Percentiles rank a stretch among this genome's conserved stretches.
Conservation (phyloP, 2,797 vertebrate species). For the Coilia nasus region DNA sequence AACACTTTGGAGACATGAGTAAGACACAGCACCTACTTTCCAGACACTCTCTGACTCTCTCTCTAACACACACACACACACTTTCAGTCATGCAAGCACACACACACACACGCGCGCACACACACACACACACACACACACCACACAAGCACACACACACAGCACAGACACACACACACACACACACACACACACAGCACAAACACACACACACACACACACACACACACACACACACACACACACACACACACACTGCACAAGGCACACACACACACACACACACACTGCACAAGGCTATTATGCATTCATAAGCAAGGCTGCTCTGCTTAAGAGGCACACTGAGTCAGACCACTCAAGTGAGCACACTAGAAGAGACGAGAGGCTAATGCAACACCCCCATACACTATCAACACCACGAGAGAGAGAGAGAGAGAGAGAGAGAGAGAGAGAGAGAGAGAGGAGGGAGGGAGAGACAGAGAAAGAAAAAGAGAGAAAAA, state of each 20-base stretch:
- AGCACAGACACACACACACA: neutral
- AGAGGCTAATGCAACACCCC: conserved; percentile 60
- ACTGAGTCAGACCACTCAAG: conserved; percentile 48
- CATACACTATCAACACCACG: conserved; percentile 57
- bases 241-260: conserved; percentile 26
- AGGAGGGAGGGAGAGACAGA: neutral
- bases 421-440: conserved; percentile 27
- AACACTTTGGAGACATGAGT: conserved; percentile 61
- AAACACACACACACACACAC: no score
- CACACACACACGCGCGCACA: neutral
- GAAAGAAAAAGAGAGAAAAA: conserved; percentile 7
- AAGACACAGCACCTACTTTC: conserved; percentile 35
- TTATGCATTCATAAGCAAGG: conserved; percentile 43
- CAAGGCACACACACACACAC: neutral
- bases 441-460: conserved; percentile 39
- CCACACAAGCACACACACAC: no score
- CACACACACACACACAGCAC: conserved; percentile 26
- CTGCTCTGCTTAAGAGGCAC: conserved; percentile 38
- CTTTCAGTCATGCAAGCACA: neutral
- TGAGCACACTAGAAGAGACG: conserved; percentile 61
- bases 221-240: conserved; percentile 11
- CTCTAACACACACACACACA: neutral
- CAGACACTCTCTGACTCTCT: neutral
- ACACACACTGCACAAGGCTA: conserved; percentile 42
- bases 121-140: neutral